Conservation (phyloP, 2,113 vertebrate species). For the Rhagologus leucostigma region DNA sequence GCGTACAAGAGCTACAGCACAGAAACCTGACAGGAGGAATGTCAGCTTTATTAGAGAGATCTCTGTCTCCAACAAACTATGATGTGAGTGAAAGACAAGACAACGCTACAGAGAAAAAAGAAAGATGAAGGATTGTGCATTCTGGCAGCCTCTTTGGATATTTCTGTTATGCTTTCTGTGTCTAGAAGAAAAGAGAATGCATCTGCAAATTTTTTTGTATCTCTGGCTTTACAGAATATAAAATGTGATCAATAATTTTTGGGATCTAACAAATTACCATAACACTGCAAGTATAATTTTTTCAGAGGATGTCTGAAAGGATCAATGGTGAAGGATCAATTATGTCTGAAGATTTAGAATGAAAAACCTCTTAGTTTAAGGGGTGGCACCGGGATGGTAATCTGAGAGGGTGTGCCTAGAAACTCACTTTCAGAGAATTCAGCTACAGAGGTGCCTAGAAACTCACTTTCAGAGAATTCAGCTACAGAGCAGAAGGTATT, state of each 20-base stretch:
- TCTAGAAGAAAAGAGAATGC: not conserved
- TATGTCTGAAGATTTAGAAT: not conserved
- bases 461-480: not conserved
- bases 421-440: not conserved
- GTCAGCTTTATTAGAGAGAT: not conserved
- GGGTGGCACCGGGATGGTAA: not conserved
- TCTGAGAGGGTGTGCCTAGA: not conserved
- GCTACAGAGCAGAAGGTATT: not conserved
- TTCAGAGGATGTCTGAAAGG: not conserved
- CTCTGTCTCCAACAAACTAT: not conserved
- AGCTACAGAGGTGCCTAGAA: not conserved
- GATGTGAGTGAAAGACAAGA: not conserved
- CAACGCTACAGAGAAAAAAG: not conserved
- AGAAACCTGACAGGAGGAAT: not conserved
- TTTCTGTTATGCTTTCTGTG: not conserved
- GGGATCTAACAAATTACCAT: not conserved
- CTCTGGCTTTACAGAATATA: not conserved
- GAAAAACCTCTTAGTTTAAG: not conserved
- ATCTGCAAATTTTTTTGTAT: not conserved
- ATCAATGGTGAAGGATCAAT: not conserved
- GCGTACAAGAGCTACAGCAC: not conserved
- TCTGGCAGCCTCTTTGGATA: not conserved
- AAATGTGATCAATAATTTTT: not conserved
- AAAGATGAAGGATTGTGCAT: not conserved
- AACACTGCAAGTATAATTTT: not conserved